A percentile compares a stretch with the other conserved stretches of the same genome.
phyloP scores from a whole-genome alignment of 64 coral and sea anemone species.

The Trachythela sp. region DNA sequence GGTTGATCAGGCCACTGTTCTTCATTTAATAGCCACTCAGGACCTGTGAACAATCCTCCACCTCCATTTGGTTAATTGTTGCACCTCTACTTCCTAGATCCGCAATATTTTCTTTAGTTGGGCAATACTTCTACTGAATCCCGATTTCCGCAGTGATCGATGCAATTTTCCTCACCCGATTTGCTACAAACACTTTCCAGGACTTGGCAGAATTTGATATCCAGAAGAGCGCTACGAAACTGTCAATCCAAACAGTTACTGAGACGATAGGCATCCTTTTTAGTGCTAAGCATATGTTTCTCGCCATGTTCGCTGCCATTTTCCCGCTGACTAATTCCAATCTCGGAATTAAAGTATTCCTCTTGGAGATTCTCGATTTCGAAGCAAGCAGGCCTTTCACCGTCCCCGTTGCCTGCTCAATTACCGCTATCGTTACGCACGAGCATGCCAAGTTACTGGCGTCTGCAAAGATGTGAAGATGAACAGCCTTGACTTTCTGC shows the following conservation, averaged over 20 bases:
- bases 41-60: slow-evolving; percentile 51
- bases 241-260: slow-evolving; percentile 55
- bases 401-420: slow-evolving; percentile 44
- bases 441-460: slow-evolving; percentile 51
- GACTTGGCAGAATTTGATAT: slow-evolving; percentile 34
- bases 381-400: slow-evolving; percentile 47
- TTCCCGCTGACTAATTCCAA: slow-evolving; percentile 49
- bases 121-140: slow-evolving; percentile 44
- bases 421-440: slow-evolving; percentile 26
- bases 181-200: slow-evolving; percentile 56
- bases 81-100: slow-evolving; percentile 64
- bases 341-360: slow-evolving; percentile 52
- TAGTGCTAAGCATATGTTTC: slow-evolving; percentile 45
- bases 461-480: slow-evolving; percentile 55
- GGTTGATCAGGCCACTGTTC: slow-evolving; percentile 62
- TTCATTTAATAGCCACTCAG: slow-evolving; percentile 56
- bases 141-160: slow-evolving; percentile 32
- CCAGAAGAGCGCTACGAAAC: slow-evolving; percentile 41
- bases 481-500: neutral
- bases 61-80: slow-evolving; percentile 38
- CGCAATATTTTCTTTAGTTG: slow-evolving; percentile 50
- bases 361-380: slow-evolving; percentile 51
- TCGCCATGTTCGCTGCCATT: slow-evolving; percentile 64
- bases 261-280: slow-evolving; percentile 46
- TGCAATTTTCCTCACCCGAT: slow-evolving; percentile 41